Percentiles rank a stretch among this genome's conserved stretches.
These are phyloP conservation scores for Meiosimyza platycephala DNA, from an alignment of 2,888 invertebrate genomes.

Conservation along the genomic window DNA sequence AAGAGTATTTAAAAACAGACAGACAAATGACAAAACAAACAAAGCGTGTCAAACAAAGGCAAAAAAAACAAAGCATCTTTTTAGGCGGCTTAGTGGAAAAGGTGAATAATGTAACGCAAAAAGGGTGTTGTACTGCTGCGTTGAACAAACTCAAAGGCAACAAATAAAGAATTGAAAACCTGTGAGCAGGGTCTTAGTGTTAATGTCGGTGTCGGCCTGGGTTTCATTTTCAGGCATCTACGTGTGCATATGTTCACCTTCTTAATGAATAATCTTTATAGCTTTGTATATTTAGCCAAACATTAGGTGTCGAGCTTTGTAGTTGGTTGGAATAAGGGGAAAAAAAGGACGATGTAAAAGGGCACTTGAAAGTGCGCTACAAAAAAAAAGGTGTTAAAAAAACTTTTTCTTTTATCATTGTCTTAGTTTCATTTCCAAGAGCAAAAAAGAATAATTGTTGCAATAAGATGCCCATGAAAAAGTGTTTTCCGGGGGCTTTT, in stretches of 20 bases:
- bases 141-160: neutral
- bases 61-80: neutral
- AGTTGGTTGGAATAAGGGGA: neutral
- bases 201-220: too few relatives aligned
- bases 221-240: neutral
- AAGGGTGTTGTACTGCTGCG: neutral
- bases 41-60: too few relatives aligned
- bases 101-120: neutral
- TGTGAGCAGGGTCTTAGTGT: neutral
- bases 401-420: neutral
- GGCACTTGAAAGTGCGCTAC: neutral
- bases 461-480: neutral
- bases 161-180: constrained; percentile 8
- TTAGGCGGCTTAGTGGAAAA: constrained; percentile 1
- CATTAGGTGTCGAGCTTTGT: constrained; percentile 1
- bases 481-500: neutral
- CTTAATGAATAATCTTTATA: constrained; percentile 27
- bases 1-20: too few relatives aligned
- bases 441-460: constrained; percentile 2
- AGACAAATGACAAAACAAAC: too few relatives aligned
- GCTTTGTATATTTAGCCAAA: constrained; percentile 7
- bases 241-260: neutral
- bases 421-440: neutral
- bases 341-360: neutral
- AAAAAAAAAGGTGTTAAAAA: neutral